A percentile compares a stretch with the other conserved stretches of the same genome.
phyloP scores from a whole-genome alignment of 2,888 invertebrate genomes.

The Microctonus brassicae region DNA sequence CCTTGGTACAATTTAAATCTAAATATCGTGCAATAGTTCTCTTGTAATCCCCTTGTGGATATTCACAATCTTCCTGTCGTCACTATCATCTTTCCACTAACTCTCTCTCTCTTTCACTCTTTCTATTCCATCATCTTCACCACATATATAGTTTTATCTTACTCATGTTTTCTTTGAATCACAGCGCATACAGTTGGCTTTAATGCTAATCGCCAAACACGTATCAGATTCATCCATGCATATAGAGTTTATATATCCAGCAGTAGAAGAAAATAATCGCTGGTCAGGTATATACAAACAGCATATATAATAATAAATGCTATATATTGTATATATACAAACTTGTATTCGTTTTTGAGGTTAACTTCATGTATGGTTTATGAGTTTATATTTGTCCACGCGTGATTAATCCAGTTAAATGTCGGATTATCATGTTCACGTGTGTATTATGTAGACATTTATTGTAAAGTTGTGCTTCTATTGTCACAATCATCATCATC shows the following conservation, averaged over 20 bases:
- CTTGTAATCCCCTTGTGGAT: conserved; percentile 5
- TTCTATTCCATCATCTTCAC: neutral
- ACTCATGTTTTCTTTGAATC: conserved; percentile 14
- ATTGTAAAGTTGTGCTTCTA: neutral
- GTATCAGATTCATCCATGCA: neutral
- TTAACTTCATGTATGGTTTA: neutral
- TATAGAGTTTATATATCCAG: neutral
- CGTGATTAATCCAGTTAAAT: conserved; percentile 10
- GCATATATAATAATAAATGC: too few relatives aligned
- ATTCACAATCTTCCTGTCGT: conserved; percentile 6
- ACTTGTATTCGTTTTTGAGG: conserved; percentile 1
- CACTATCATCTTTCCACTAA: neutral
- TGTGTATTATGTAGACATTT: neutral
- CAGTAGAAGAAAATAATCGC: neutral
- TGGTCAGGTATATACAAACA: neutral
- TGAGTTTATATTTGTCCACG: neutral
- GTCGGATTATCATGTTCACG: neutral
- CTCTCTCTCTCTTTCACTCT: neutral
- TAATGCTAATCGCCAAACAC: neutral
- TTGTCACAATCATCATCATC: neutral
- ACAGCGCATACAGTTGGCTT: neutral
- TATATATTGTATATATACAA: neutral
- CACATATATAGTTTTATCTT: conserved; percentile 2
- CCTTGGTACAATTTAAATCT: neutral
- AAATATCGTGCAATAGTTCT: conserved; percentile 7